A percentile compares a stretch with the other conserved stretches of the same genome.
Evolutionary conservation across 2,888 invertebrate species (phyloP).

Genomic region (Lepidocyrtinus sp.): DNA sequence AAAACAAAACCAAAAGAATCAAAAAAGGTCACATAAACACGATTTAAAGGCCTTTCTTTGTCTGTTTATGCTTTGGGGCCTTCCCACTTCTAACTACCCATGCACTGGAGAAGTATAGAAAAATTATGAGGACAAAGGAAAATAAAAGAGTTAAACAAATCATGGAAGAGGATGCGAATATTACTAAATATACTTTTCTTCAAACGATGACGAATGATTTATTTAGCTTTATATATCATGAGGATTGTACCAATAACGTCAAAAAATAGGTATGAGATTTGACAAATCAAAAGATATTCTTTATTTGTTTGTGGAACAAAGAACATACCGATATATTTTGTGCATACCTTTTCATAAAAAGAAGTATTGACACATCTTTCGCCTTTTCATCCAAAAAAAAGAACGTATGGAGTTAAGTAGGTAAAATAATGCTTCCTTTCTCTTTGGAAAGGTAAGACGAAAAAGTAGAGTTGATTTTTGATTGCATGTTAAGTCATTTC

Average conservation of each 20-base stretch:
- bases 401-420: conserved; percentile 17
- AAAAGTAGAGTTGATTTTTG: conserved; percentile 61
- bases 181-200: not conserved
- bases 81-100: conserved; percentile 4
- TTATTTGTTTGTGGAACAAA: conserved; percentile 16
- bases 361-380: conserved; percentile 13
- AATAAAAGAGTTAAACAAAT: conserved; percentile 26
- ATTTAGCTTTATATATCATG: not conserved
- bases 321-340: conserved; percentile 47
- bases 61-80: not conserved
- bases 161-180: conserved; percentile 15
- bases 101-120: not conserved
- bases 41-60: not conserved
- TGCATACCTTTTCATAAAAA: conserved; percentile 52
- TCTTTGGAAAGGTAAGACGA: conserved; percentile 38
- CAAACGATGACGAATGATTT: not conserved
- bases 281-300: not conserved
- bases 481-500: conserved; percentile 64
- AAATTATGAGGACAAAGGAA: conserved; percentile 27
- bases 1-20: conserved; percentile 1
- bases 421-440: too few relatives aligned
- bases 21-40: conserved; percentile 17
- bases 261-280: not conserved
- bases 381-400: not conserved
- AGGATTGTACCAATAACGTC: not conserved